phyloP scores from a whole-genome alignment of 2,797 vertebrate genomes.

The Tenualosa thibaudeaui region DNA sequence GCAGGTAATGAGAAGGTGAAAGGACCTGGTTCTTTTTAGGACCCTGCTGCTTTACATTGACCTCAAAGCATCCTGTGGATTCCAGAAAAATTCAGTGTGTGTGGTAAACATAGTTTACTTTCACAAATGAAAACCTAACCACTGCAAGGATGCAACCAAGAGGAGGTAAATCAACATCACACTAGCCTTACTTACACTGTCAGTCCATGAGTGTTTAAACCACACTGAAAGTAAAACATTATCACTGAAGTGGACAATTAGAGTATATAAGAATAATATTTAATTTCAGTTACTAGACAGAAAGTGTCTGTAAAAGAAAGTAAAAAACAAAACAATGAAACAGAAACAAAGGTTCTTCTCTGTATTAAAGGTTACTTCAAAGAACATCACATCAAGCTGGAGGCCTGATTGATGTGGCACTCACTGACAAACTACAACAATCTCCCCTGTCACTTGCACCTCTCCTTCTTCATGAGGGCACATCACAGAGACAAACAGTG shows the following conservation, averaged over 20 bases:
- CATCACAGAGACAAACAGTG: background rate
- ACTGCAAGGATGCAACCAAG: background rate
- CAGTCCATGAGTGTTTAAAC: background rate
- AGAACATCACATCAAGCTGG: background rate
- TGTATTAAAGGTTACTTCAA: background rate
- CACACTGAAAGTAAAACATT: background rate
- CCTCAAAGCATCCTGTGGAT: constrained; percentile 15
- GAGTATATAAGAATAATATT: background rate
- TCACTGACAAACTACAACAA: background rate
- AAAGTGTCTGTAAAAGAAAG: background rate
- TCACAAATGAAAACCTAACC: constrained; percentile 5
- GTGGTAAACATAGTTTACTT: background rate
- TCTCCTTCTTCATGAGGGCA: background rate
- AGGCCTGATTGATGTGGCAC: background rate
- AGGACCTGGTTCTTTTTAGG: constrained; percentile 1
- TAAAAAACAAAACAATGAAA: background rate
- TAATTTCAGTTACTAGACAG: background rate
- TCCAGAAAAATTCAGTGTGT: background rate
- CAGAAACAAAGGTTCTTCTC: background rate
- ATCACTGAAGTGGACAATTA: background rate
- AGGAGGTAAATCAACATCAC: background rate
- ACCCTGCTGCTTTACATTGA: constrained; percentile 17
- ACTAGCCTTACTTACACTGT: background rate
- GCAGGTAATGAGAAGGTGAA: background rate
- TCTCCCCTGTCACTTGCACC: background rate